These are phyloP conservation scores for Yponomeuta sedellus DNA, from an alignment of 2,888 invertebrate genomes.

Conservation along the genomic window DNA sequence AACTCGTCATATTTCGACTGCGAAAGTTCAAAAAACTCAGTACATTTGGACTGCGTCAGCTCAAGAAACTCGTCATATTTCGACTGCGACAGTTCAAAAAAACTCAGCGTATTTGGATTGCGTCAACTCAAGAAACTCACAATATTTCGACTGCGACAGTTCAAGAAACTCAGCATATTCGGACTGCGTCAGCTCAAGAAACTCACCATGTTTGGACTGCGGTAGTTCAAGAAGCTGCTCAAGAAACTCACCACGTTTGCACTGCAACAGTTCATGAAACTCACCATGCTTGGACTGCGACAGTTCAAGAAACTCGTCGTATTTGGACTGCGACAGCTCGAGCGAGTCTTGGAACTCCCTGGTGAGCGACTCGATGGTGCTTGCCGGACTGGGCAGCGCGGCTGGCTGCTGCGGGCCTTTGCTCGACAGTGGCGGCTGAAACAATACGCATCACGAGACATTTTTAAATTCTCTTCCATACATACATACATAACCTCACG, in stretches of 20 bases:
- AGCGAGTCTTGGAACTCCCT: constrained; percentile 90
- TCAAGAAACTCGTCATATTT: too few species aligned
- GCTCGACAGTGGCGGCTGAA: constrained; percentile 56
- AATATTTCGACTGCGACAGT: background rate
- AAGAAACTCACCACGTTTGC: background rate
- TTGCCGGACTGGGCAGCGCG: constrained; percentile 84
- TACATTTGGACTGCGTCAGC: too few species aligned
- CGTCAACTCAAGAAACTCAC: background rate
- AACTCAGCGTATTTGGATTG: too few species aligned
- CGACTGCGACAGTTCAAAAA: too few species aligned
- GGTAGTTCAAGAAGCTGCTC: background rate
- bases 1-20: too few species aligned
- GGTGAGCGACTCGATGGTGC: constrained; percentile 86
- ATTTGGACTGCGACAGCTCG: constrained; percentile 62
- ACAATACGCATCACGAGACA: too few species aligned
- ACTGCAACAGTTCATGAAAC: background rate
- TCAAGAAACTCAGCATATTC: background rate
- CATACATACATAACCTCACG: too few species aligned
- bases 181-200: background rate
- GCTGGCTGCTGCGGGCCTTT: constrained; percentile 53
- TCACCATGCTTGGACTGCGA: background rate
- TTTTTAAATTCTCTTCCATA: too few species aligned
- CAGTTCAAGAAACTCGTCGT: constrained; percentile 22
- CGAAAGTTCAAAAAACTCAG: too few species aligned
- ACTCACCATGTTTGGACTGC: background rate